Evolutionary conservation across 1,140 invertebrate genomes (phyloP), one percentile per base, ranked within the genome.

Genomic region (Zophobas atratus): DNA sequence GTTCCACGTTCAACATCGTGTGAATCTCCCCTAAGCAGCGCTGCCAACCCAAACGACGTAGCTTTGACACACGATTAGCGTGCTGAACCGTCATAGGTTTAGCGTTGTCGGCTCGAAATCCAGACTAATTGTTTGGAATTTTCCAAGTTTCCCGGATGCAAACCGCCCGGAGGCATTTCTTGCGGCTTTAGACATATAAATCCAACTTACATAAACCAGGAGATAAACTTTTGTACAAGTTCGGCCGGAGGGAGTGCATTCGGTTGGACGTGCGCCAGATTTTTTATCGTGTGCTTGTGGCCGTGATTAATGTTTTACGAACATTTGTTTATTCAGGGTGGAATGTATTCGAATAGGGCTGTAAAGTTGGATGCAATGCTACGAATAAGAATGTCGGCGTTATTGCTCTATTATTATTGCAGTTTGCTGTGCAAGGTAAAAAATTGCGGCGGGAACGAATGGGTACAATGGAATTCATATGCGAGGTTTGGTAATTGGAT

Each of bases 221-320:
- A 41, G 60, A 67, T 67, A 67, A 67, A 60, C 38, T 67, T 67
- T 67, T 43, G 60, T 43, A 67, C 60, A 67, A 67, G 60, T 67
- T 67, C 43, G 33, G 36, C 56, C 38, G 34, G 56, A 56, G 34
- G 60, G 33, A 67, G 60, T 67, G 39, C 60, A 67, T 67, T 63
- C 57, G 6, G 57, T 63, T 67, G 60, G 60, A 67, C 38, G n/a
- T 20, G 33, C 8, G 38, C 60, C 60, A 67, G 39, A 43, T 41
- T 67, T 67, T 67, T 67, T 67, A 39, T 36, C 20, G 43, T 46
- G 2, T 33, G 56, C 38, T n/a, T 60, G 3, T 32, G 60, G 60
- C 60, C 8, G 56, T 41, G 60, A 67, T 67, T 67, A 67, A 55
- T 20, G 20, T 20, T 20, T 20, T 20, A 20, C 20, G 20, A 20